Conservation (phyloP, 2,888 invertebrate species). For the Coelopa pilipes region DNA sequence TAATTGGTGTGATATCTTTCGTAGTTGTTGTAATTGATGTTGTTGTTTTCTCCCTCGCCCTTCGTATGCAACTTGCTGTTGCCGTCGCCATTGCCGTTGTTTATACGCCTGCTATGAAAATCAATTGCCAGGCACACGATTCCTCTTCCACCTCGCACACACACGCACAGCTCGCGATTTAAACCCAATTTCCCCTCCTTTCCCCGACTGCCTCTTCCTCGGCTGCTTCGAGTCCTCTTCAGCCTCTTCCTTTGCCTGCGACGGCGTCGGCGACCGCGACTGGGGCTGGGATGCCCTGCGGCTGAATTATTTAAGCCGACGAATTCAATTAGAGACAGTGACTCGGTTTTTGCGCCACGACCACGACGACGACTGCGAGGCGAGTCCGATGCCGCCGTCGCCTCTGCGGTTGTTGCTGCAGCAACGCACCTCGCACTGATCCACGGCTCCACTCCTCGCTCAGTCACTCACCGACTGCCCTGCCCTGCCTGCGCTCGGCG, state of each 20-base stretch:
- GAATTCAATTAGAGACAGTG: slow-evolving; percentile 66
- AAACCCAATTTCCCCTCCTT: slow-evolving; percentile 10
- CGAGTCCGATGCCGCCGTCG: neutral
- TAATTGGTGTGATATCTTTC: too few species aligned
- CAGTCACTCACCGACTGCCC: slow-evolving; percentile 56
- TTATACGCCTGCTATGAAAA: slow-evolving; percentile 34
- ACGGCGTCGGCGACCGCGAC: neutral
- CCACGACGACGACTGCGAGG: neutral
- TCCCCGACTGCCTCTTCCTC: neutral
- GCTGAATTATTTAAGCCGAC: slow-evolving; percentile 67
- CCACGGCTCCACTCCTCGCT: too few species aligned
- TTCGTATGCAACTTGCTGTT: neutral
- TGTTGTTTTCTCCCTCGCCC: too few species aligned
- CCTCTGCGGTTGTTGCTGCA: slow-evolving; percentile 49
- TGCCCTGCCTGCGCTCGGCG: slow-evolving; percentile 47
- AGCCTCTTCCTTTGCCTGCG: too few species aligned
- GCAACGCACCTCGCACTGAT: too few species aligned
- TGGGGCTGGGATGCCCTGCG: slow-evolving; percentile 54
- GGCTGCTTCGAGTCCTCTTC: too few species aligned
- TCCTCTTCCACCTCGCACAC: slow-evolving; percentile 11
- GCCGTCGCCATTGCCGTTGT: slow-evolving; percentile 18
- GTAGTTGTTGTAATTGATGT: too few species aligned
- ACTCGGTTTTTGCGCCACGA: slow-evolving; percentile 43
- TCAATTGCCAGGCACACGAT: slow-evolving; percentile 35
- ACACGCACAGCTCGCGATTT: neutral